Evolutionary conservation across 53 echinoderm and acorn worm species (phyloP).

Genomic region (Luidia sarsii): DNA sequence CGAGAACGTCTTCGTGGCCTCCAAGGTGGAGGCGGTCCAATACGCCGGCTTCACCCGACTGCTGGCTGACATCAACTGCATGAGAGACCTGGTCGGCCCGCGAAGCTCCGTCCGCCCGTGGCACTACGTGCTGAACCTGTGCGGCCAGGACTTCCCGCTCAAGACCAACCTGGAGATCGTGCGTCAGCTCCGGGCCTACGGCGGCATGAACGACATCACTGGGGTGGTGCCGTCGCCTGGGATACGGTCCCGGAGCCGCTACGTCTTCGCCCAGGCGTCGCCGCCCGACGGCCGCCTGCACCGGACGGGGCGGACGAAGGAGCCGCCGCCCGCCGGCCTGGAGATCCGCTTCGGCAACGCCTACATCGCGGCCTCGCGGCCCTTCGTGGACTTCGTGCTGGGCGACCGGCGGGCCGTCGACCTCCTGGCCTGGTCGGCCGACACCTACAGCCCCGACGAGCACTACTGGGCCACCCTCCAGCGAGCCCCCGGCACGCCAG

Average conservation of each 20-base stretch:
- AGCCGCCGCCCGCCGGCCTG: conserved; percentile 59
- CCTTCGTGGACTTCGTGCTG: conserved; percentile 76
- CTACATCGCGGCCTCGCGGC: conserved; percentile 77
- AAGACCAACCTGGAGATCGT: conserved; percentile 93
- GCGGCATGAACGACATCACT: conserved; percentile 75
- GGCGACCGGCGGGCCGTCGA: conserved; percentile 66
- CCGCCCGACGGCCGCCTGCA: conserved; percentile 49
- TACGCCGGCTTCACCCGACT: conserved; percentile 77
- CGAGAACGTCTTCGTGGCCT: conserved; percentile 85
- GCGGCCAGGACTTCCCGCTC: conserved; percentile 91
- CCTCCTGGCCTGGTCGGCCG: conserved; percentile 80
- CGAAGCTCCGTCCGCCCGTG: conserved; percentile 49
- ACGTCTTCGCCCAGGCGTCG: conserved; percentile 24
- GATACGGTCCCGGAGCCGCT: conserved; percentile 35
- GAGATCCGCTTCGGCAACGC: conserved; percentile 79
- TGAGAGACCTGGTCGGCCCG: conserved; percentile 70
- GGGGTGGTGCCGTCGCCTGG: conserved; percentile 60
- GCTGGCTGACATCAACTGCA: conserved; percentile 87
- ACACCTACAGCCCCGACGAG: conserved; percentile 88
- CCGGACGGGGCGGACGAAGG: conserved; percentile 46
- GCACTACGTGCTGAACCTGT: conserved; percentile 86
- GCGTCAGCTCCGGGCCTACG: conserved; percentile 80
- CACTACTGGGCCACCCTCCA: conserved; percentile 88
- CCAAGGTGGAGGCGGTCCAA: conserved; percentile 72
- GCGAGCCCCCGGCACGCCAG: conserved; percentile 72